These are phyloP conservation scores for Pollenia amentaria DNA, from an alignment of 2,888 invertebrate species.

Conservation along the genomic window DNA sequence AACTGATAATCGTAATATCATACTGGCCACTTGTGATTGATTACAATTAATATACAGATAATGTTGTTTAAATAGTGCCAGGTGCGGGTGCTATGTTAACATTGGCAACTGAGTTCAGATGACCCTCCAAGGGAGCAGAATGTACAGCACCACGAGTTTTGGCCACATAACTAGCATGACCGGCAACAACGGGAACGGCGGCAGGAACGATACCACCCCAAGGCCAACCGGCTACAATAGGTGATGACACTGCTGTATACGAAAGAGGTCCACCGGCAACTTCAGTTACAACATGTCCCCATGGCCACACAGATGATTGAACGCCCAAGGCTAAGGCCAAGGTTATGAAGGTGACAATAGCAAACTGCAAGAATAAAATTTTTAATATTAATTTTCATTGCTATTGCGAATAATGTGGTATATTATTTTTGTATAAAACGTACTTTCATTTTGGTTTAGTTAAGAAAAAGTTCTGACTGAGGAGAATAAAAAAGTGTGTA, in stretches of 20 bases:
- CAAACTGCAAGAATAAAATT: no score
- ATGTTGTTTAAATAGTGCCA: slow-evolving; percentile 57
- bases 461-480: no score
- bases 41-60: not conserved
- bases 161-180: slow-evolving; percentile 54
- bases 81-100: slow-evolving; percentile 72
- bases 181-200: slow-evolving; percentile 37
- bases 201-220: no score
- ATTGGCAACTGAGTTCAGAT: slow-evolving; percentile 58
- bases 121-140: slow-evolving; percentile 64
- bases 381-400: no score
- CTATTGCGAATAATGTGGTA: no score
- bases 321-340: not conserved
- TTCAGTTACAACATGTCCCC: not conserved
- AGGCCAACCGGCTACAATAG: no score
- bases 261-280: not conserved
- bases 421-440: no score
- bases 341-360: not conserved
- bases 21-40: slow-evolving; percentile 3
- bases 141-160: slow-evolving; percentile 67
- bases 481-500: no score
- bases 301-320: not conserved
- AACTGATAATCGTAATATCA: not conserved
- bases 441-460: no score
- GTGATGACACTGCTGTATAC: no score